A percentile compares a stretch with the other conserved stretches of the same genome.
Evolutionary conservation across 2,888 invertebrate species (phyloP).

Genomic region (Augiades crinisus): DNA sequence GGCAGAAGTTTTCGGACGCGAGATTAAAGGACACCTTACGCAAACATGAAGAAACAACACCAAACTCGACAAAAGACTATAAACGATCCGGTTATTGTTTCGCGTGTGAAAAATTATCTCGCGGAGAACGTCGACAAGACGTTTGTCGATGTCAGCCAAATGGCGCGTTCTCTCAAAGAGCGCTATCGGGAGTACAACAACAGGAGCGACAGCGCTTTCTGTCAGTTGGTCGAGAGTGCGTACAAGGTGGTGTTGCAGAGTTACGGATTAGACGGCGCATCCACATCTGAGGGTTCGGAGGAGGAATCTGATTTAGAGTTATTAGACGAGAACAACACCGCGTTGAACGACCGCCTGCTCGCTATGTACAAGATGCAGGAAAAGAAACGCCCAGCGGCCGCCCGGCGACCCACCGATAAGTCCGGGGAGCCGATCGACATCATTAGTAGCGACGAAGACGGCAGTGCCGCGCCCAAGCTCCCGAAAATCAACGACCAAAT

Average conservation of each 20-base stretch:
- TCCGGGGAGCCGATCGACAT: conserved; percentile 73
- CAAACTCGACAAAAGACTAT: conserved; percentile 71
- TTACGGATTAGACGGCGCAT: conserved; percentile 83
- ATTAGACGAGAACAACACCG: conserved; percentile 90
- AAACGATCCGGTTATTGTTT: conserved; percentile 80
- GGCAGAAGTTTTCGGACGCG: conserved; percentile 32
- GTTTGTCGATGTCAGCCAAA: conserved; percentile 90
- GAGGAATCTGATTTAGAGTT: conserved; percentile 86
- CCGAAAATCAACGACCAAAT: conserved; percentile 77
- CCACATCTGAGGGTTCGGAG: conserved; percentile 81
- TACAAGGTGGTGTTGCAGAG: conserved; percentile 87
- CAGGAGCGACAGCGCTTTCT: conserved; percentile 90
- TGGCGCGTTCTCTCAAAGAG: conserved; percentile 90
- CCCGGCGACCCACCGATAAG: conserved; percentile 61
- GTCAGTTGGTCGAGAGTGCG: conserved; percentile 88
- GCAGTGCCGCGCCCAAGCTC: conserved; percentile 65
- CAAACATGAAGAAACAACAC: conserved; percentile 74
- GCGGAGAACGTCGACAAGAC: conserved; percentile 90
- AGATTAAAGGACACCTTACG: conserved; percentile 4
- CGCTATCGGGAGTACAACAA: conserved; percentile 88
- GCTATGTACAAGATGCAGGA: conserved; percentile 77
- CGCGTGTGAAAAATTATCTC: conserved; percentile 87
- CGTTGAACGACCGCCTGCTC: conserved; percentile 81
- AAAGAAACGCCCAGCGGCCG: conserved; percentile 64
- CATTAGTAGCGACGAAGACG: conserved; percentile 68